These are phyloP conservation scores for Psephotus haematonotus DNA, from an alignment of 2,113 vertebrate genomes.

Conservation along the genomic window DNA sequence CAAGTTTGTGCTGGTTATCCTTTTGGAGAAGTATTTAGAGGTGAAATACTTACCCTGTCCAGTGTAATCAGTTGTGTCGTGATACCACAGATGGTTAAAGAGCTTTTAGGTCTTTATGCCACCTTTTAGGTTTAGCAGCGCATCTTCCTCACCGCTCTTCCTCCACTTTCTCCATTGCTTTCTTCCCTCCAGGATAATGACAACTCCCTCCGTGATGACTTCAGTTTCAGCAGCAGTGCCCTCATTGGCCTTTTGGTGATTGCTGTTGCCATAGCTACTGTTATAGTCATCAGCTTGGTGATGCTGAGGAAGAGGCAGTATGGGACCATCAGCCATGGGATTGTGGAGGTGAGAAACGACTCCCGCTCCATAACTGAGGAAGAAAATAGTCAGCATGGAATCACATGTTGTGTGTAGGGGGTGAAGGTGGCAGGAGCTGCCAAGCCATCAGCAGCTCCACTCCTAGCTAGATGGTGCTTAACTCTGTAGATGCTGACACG, in stretches of 20 bases:
- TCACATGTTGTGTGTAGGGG: not conserved
- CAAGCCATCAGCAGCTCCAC: not conserved
- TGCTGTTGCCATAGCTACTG: conserved; percentile 91
- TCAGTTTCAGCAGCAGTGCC: conserved; percentile 91
- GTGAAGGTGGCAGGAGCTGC: not conserved
- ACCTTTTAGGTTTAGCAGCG: not conserved
- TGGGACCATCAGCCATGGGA: conserved; percentile 96
- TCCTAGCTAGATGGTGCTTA: not conserved
- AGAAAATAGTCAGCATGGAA: not conserved
- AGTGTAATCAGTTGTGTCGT: fast-evolving
- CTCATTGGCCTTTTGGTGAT: conserved; percentile 95
- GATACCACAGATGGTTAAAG: not conserved
- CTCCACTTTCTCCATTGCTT: not conserved
- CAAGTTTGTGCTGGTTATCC: fast-evolving
- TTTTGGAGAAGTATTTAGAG: not conserved
- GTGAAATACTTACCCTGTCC: not conserved
- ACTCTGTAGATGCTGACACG: not conserved
- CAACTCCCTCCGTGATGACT: conserved; percentile 86
- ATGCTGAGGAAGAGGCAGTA: conserved; percentile 97
- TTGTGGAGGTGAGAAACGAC: conserved; percentile 91
- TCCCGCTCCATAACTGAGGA: not conserved
- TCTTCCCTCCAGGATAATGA: conserved; percentile 79
- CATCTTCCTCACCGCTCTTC: not conserved
- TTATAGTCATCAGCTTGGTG: conserved; percentile 97
- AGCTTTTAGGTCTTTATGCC: not conserved